Base-by-base conservation (phyloP, 1,140 invertebrate species). In the Thaumatotibia leucotreta region DNA sequence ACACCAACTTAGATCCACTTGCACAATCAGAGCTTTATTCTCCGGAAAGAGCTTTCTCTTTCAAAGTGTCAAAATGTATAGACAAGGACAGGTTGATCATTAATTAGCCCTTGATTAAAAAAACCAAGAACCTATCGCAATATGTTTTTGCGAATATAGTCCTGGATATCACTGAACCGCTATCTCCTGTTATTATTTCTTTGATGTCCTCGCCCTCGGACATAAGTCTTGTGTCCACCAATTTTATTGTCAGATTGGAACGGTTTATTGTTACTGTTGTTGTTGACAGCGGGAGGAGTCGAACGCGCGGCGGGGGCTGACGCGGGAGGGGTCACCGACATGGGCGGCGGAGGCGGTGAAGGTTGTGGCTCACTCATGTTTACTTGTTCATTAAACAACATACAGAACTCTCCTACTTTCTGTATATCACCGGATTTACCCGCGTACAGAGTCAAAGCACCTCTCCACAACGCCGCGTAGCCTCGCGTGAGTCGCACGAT, bases 281-380 rank as follows among this genome's bases (percentile, higher is more conserved):
- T 91, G 14, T 90, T 91, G 20, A 92, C 88, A 5, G 77, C 83
- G 27, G 73, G 89, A 83, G 66, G 75, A 64, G 72, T 76, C 65
- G 68, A 82, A 77, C 65, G 62, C 80, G 67, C 69, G 65, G 67
- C 45, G 45, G 63, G 69, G 49, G 49, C 89, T 77, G 31, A 86
- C 80, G 58, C 86, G 84, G 10, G 86, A 27, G 86, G 31, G 72
- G 78, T 58, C 64, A 77, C 65, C 5, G 64, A 20, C 50, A 88
- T 45, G 72, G 82, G 65, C 63, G 80, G 63, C 27, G 84, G 82
- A 2, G 92, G 71, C 9, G 95, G 85, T 3, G 93, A 88, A 27
- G 95, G 93, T 82, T 96, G 97, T 1, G 95, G 95, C 83, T 98
- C 97, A 84, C 97, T 98, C 96, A 98, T 97, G 80, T 98, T 97